These are phyloP conservation scores for Lomographa bimaculata DNA, from an alignment of 2,888 invertebrate genomes.

Conservation along the genomic window DNA sequence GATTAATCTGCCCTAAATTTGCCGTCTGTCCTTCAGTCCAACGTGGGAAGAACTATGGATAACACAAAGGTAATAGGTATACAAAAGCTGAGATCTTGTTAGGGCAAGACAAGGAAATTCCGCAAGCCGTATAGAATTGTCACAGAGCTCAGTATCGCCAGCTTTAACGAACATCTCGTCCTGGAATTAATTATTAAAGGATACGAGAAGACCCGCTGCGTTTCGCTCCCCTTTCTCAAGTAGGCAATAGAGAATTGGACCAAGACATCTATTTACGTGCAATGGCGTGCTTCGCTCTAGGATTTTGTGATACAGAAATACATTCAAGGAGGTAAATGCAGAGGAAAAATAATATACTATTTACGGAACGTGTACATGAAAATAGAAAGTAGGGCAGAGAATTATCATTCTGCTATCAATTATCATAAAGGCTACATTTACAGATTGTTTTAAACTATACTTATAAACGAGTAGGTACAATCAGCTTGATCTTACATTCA, in stretches of 20 bases:
- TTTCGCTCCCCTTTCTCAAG: constrained; percentile 25
- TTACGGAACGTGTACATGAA: no score
- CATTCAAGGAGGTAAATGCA: no score
- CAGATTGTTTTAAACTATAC: no score
- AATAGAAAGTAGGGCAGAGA: constrained; percentile 8
- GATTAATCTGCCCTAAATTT: no score
- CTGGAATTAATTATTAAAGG: constrained; percentile 35
- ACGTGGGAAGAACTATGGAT: constrained; percentile 8
- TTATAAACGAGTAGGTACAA: no score
- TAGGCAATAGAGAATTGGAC: constrained; percentile 24
- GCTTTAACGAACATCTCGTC: constrained; percentile 28
- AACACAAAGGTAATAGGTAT: constrained; percentile 2
- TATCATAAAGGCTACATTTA: no score
- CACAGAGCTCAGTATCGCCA: constrained; percentile 23
- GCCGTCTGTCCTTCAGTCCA: no score
- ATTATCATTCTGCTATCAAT: no score
- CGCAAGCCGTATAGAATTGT: constrained; percentile 20
- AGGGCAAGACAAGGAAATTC: constrained; percentile 18
- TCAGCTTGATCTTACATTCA: no score
- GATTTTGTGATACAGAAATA: no score
- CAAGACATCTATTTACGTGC: constrained; percentile 18
- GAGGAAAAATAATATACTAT: constrained; percentile 1
- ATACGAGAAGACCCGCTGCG: constrained; percentile 23
- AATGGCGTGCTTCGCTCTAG: constrained; percentile 4
- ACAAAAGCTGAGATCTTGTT: constrained; percentile 16